Evolutionary conservation across 2,113 vertebrate genomes (phyloP), one percentile per base, ranked within the genome.

Genomic region (Ranitomeya variabilis): DNA sequence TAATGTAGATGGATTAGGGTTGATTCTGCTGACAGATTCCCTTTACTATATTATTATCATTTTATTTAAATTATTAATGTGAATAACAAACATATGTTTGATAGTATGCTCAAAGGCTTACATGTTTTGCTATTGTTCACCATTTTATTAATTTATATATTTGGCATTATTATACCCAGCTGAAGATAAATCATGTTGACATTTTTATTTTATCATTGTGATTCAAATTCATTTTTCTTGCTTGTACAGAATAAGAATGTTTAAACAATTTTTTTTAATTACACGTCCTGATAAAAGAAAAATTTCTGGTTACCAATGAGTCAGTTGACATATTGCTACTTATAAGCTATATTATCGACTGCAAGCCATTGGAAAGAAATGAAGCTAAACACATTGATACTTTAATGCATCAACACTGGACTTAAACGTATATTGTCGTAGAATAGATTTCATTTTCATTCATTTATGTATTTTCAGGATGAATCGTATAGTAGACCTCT

Each of bases 381-480:
- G 14, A 9, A 74, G 26, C 31, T 51, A 9, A 74, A 45, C 31
- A 37, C 69, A 15, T 15, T 67, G 66, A 23, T 31, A 31, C 14
- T 26, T 7, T 26, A 26, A 26, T 69, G 11, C 12, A 69, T 67
- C 10, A 6, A 21, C 6, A 7, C 10, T 62, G 16, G 26, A 31
- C 26, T 31, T 14, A 62, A 62, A 15, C 10, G 10, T 67, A 23
- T 8, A 67, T n/a, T 23, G 1, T 23, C 21, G 3, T 45, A 64
- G 3, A 26, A 26, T 14, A 31, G 13, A 31, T 15, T 14, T 13
- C 14, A 74, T 18, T 45, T 45, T 16, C 15, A 74, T 45, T 18
- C 26, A 15, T 2, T 26, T 26, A n/a, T 82, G 59, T 51, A 31
- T 52, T 89, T 59, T 85, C 85, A 95, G 94, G 94, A 95, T 76